Evolutionary conservation across 2,797 vertebrate species (phyloP), one percentile per base, ranked within the genome.

Genomic region (Manis javanica): DNA sequence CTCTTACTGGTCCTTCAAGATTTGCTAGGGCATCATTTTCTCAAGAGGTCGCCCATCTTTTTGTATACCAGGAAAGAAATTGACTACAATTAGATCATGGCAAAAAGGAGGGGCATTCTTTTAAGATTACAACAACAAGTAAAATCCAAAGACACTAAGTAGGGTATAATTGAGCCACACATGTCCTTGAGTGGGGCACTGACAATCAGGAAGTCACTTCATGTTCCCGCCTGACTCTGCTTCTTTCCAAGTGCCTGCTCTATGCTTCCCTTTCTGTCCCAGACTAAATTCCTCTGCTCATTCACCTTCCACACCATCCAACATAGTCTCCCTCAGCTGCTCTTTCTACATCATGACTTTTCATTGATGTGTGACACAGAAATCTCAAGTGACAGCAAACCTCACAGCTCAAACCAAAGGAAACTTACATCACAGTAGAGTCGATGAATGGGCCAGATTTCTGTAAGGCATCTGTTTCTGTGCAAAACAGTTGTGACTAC

Each of bases 111-210:
- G 24, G 26, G 19, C 2, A 26, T 68, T 83, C 29, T 59, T 90
- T 49, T 61, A 72, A 86, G 42, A 79, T 83, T 4, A 69, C 46
- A 84, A n/a, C 51, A 72, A 77, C 34, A 90, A 18, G 15, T 69
- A 92, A 71, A 85, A 59, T 63, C 16, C 46, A 29, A 92, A 72
- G 69, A 87, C 10, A 7, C 51, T 16, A 42, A 23, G 4, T 6
- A 7, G 51, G 24, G 31, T 23, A 74, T 34, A 75, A 5, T 4
- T 15, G 55, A 74, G 61, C 10, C 59, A 24, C 42, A 14, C 15
- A 31, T 4, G 18, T 24, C 3, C 1, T 34, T 26, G 59, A 18
- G 11, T 24, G 2, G 11, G 34, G 7, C 0, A 0, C 10, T n/a
- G 59, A 39, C 81, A 42, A 34, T 29, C 55, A 53, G 37, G 2